These are phyloP conservation scores for Trissolcus basalis DNA, from an alignment of 1,140 invertebrate species.

Conservation along the genomic window DNA sequence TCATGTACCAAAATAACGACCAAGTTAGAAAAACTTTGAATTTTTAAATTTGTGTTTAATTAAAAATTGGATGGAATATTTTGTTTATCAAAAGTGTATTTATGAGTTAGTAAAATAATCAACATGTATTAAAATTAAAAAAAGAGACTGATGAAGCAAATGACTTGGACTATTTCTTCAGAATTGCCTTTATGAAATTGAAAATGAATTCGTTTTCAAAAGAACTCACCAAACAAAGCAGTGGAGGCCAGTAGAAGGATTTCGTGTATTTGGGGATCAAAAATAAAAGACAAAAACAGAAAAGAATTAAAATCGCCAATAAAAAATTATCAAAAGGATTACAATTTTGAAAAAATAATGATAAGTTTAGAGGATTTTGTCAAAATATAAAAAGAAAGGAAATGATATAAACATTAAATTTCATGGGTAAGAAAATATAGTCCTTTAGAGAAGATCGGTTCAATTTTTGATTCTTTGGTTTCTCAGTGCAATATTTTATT, in stretches of 20 bases:
- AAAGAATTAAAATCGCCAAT: slow-evolving; percentile 40
- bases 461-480: too few species aligned
- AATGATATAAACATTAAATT: not conserved
- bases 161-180: not conserved
- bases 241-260: slow-evolving; percentile 40
- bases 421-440: not conserved
- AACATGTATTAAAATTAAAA: too few species aligned
- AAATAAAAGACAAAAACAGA: slow-evolving; percentile 45
- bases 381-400: not conserved
- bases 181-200: too few species aligned
- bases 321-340: slow-evolving; percentile 9
- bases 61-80: not conserved
- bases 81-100: not conserved
- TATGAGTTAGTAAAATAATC: too few species aligned
- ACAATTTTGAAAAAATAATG: slow-evolving; percentile 2
- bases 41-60: not conserved
- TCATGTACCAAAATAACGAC: too few species aligned
- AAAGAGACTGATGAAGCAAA: too few species aligned
- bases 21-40: too few species aligned
- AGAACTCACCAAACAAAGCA: slow-evolving; percentile 46
- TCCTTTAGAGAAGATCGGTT: too few species aligned
- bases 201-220: slow-evolving; percentile 7
- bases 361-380: not conserved
- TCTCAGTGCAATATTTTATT: too few species aligned
- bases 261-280: slow-evolving; percentile 34